Percentiles rank a stretch among this genome's conserved stretches.
phyloP scores from a whole-genome alignment of 2,888 invertebrate genomes.

The Microctonus brassicae region DNA sequence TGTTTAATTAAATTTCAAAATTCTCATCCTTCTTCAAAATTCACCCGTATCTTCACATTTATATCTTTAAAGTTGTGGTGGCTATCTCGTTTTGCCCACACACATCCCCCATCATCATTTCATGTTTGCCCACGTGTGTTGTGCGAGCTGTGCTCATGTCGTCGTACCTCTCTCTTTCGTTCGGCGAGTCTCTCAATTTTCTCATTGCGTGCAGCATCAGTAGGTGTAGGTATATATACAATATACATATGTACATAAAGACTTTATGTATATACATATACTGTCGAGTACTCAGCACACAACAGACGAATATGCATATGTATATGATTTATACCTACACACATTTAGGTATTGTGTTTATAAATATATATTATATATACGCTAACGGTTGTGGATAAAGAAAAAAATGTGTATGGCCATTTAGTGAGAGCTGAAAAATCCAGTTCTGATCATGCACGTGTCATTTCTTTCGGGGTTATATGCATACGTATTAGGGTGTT shows the following conservation, averaged over 20 bases:
- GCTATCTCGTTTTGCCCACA: slow-evolving; percentile 45
- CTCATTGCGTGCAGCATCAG: not conserved
- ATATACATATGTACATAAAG: no score
- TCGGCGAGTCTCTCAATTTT: no score
- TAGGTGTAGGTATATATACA: not conserved
- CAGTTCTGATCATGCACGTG: no score
- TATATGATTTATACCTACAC: not conserved
- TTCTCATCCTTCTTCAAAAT: not conserved
- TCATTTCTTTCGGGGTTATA: no score
- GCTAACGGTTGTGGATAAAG: not conserved
- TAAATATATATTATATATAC: not conserved
- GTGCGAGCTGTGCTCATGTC: slow-evolving; percentile 48
- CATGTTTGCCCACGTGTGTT: slow-evolving; percentile 58
- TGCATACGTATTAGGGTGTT: no score
- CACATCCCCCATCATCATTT: slow-evolving; percentile 47
- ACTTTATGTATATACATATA: no score
- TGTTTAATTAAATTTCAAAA: not conserved
- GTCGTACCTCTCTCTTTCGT: slow-evolving; percentile 37
- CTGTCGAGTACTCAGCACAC: no score
- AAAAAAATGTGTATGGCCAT: slow-evolving; percentile 13
- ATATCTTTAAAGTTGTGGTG: slow-evolving; percentile 23
- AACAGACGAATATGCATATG: not conserved
- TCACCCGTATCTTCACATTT: slow-evolving; percentile 7
- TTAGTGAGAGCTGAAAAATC: not conserved
- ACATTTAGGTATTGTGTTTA: not conserved